phyloP scores from a whole-genome alignment of 2,113 vertebrate species.

The Thermophis baileyi region DNA sequence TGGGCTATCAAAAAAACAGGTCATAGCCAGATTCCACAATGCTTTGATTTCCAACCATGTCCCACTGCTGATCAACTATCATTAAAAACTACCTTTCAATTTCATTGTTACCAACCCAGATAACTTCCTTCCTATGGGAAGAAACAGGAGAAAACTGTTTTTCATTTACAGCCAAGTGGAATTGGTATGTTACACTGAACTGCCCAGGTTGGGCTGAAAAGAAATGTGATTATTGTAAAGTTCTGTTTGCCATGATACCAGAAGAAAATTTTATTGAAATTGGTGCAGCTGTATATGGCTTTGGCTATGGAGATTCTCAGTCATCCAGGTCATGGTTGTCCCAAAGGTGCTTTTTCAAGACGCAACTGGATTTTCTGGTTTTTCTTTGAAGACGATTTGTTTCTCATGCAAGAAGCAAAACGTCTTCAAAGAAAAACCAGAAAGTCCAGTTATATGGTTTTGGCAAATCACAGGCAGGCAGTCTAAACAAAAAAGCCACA shows the following conservation, averaged over 20 bases:
- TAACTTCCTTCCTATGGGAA: not conserved
- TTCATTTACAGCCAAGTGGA: not conserved
- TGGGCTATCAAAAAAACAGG: not conserved
- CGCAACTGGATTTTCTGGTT: no score
- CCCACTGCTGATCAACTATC: not conserved
- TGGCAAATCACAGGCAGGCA: not conserved
- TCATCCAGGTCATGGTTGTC: no score
- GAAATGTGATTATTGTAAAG: not conserved
- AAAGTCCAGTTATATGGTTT: not conserved
- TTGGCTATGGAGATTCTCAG: not conserved
- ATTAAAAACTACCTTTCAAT: not conserved
- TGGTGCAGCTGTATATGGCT: not conserved
- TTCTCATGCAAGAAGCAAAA: no score
- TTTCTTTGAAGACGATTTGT: no score
- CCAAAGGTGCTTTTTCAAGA: no score
- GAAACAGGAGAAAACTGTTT: not conserved
- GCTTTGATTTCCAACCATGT: not conserved
- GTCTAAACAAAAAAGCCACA: not conserved
- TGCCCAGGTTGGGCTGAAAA: slow-evolving; percentile 20
- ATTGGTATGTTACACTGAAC: not conserved
- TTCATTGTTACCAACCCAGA: not conserved
- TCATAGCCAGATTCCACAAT: not conserved
- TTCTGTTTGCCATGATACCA: not conserved
- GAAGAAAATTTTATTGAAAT: not conserved
- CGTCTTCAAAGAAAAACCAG: no score